phyloP scores from a whole-genome alignment of 2,797 vertebrate species.

The Anas bahamensis region DNA sequence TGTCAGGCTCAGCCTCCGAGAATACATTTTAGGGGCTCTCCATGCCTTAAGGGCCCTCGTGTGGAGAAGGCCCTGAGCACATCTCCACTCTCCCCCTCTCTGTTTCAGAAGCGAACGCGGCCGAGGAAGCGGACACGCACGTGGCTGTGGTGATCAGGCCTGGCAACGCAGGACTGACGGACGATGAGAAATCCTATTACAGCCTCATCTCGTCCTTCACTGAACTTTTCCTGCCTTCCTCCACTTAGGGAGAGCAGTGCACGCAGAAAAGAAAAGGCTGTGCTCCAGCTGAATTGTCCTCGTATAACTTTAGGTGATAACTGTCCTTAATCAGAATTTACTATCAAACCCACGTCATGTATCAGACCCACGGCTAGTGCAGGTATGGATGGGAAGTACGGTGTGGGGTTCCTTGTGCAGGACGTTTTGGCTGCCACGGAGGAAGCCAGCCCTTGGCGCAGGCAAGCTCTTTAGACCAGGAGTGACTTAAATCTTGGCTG shows the following conservation, averaged over 20 bases:
- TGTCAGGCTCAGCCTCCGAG: neutral
- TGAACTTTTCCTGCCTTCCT: constrained; percentile 84
- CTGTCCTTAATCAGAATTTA: constrained; percentile 54
- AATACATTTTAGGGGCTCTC: neutral
- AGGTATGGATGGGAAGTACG: neutral
- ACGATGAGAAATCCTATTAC: constrained; percentile 90
- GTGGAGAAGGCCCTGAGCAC: neutral
- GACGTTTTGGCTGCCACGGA: neutral
- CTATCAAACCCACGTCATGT: neutral
- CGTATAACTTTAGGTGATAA: constrained; percentile 43
- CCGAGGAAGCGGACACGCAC: constrained; percentile 88
- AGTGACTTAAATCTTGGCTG: neutral
- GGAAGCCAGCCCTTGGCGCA: neutral
- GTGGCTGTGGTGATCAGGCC: constrained; percentile 91
- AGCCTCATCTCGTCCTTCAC: constrained; percentile 89
- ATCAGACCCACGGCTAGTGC: neutral
- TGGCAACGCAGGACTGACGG: constrained; percentile 92
- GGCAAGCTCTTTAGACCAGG: neutral
- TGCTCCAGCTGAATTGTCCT: neutral
- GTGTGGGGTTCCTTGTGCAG: neutral
- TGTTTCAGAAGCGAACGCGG: constrained; percentile 92
- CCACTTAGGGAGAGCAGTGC: constrained; percentile 52
- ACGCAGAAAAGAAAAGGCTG: neutral
- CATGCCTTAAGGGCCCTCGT: too few species aligned
- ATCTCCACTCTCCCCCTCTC: neutral